These are phyloP conservation scores for Coregonus sp. DNA, from an alignment of 2,797 vertebrate species.

Conservation along the genomic window DNA sequence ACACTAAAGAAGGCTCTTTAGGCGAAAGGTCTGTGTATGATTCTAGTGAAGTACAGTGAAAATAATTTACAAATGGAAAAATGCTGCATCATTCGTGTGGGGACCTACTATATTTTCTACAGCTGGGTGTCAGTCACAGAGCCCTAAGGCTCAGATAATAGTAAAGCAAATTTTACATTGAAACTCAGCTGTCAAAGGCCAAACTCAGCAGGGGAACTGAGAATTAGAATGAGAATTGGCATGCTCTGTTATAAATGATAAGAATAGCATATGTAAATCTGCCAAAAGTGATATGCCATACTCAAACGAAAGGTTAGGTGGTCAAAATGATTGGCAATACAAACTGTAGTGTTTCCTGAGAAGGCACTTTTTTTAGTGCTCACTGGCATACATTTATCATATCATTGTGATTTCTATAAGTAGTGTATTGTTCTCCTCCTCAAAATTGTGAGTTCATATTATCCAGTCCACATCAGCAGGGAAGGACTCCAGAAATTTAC, in stretches of 20 bases:
- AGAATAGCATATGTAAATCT: not conserved
- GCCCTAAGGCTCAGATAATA: too few species aligned
- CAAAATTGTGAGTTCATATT: not conserved
- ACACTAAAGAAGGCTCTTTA: not conserved
- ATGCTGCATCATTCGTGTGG: not conserved
- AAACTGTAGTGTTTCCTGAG: not conserved
- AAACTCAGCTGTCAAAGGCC: not conserved
- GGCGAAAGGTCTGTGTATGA: not conserved
- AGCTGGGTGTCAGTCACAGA: not conserved
- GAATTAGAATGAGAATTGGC: not conserved
- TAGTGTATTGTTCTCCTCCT: not conserved
- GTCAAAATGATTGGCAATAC: not conserved
- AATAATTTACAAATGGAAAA: not conserved
- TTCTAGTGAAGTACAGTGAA: not conserved
- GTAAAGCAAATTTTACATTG: not conserved
- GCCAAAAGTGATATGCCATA: not conserved
- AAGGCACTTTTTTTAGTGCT: not conserved
- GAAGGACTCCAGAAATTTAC: not conserved
- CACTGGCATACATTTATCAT: not conserved
- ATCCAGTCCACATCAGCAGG: not conserved
- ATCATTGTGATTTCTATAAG: not conserved
- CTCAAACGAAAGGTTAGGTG: not conserved
- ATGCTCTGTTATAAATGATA: not conserved
- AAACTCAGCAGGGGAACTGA: not conserved
- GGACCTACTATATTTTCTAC: not conserved